phyloP scores from a whole-genome alignment of 1,140 invertebrate genomes.

The Centruroides vittatus region DNA sequence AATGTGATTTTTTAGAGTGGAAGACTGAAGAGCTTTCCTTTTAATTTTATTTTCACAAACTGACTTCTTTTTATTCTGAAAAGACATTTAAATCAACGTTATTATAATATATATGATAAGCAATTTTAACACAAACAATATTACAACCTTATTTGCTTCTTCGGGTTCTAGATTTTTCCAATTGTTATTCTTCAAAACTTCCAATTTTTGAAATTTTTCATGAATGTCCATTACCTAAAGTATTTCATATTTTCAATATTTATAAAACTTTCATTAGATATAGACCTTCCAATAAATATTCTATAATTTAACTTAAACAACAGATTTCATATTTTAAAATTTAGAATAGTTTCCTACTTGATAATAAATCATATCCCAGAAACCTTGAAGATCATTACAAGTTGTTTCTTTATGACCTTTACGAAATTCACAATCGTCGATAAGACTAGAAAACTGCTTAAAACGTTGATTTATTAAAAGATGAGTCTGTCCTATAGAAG shows the following conservation, averaged over 20 bases:
- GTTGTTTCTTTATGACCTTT: conserved; percentile 42
- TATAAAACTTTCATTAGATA: no score
- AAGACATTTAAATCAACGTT: no score
- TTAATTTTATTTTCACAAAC: no score
- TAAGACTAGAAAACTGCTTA: conserved; percentile 45
- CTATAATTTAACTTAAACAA: no score
- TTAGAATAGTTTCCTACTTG: conserved; percentile 31
- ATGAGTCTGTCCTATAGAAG: conserved; percentile 49
- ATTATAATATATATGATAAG: no score
- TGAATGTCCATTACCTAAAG: conserved; percentile 3
- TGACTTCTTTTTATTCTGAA: no score
- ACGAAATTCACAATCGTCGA: conserved; percentile 43
- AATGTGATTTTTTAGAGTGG: no score
- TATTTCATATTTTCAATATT: not conserved
- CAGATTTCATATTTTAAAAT: not conserved
- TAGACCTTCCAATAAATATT: no score
- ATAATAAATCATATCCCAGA: conserved; percentile 57
- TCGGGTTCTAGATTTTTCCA: not conserved
- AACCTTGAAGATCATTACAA: conserved; percentile 51
- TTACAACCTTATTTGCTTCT: no score
- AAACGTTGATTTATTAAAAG: conserved; percentile 51
- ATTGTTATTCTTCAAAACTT: not conserved
- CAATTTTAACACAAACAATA: no score
- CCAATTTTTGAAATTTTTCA: conserved; percentile 1
- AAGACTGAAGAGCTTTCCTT: no score